Conservation (phyloP, 2,888 invertebrate genomes). For the Tinea pellionella region DNA sequence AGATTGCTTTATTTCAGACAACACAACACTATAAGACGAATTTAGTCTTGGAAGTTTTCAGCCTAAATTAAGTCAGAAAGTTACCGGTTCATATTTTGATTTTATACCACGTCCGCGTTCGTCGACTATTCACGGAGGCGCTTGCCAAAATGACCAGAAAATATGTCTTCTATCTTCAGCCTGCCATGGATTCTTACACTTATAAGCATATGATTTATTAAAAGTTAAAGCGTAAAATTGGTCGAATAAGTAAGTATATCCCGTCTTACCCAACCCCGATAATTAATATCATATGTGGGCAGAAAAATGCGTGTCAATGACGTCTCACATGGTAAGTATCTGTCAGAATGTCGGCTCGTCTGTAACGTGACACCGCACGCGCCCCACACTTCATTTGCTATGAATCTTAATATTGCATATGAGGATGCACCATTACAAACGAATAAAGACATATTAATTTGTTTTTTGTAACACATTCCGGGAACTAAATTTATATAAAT, state of each 20-base stretch:
- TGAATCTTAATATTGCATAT: constrained; percentile 61
- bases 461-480: constrained; percentile 10
- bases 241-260: background rate
- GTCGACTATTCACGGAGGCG: too few species aligned
- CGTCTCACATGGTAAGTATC: constrained; percentile 22
- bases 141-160: too few species aligned
- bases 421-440: constrained; percentile 56
- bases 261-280: constrained; percentile 32
- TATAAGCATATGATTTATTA: too few species aligned
- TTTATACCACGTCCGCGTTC: too few species aligned
- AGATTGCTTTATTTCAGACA: too few species aligned
- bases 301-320: constrained; percentile 31
- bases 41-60: too few species aligned
- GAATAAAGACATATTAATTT: constrained; percentile 33
- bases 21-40: too few species aligned
- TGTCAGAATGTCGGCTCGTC: constrained; percentile 22
- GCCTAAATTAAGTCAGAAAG: too few species aligned
- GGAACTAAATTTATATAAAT: too few species aligned
- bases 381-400: constrained; percentile 56
- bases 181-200: too few species aligned
- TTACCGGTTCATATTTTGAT: too few species aligned
- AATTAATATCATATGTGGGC: constrained; percentile 54
- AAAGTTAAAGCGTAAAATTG: background rate
- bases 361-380: constrained; percentile 53
- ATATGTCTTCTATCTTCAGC: too few species aligned